phyloP scores from a whole-genome alignment of 2,113 vertebrate species.

The Crotophaga sulcirostris region DNA sequence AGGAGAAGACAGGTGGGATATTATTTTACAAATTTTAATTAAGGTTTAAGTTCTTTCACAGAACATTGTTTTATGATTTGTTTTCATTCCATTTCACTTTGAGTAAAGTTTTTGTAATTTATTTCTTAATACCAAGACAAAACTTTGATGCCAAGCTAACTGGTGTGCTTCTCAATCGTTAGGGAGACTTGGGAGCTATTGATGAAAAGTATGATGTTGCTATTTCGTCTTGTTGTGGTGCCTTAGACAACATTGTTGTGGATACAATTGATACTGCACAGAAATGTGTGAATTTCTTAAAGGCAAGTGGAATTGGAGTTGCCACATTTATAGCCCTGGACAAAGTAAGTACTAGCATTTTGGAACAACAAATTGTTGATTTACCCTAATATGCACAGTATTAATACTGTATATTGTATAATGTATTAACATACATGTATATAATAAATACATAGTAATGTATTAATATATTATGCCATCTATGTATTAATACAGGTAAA shows the following conservation, averaged over 20 bases:
- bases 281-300: conserved; percentile 92
- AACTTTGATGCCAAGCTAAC: background rate
- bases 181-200: conserved; percentile 97
- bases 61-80: background rate
- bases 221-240: conserved; percentile 89
- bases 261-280: conserved; percentile 95
- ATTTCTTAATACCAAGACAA: background rate
- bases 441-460: too few species aligned
- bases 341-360: conserved; percentile 78
- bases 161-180: background rate
- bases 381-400: background rate
- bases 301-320: conserved; percentile 84
- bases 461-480: background rate
- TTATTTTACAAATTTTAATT: background rate
- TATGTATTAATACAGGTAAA: background rate
- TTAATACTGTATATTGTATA: background rate
- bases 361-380: background rate
- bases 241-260: conserved; percentile 95
- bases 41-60: background rate
- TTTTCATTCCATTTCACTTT: background rate
- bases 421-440: background rate
- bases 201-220: conserved; percentile 91
- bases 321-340: conserved; percentile 96
- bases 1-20: background rate
- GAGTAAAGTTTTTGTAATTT: background rate